Base-by-base conservation (phyloP, 2,797 vertebrate genomes). In the Siniperca scherzeri region DNA sequence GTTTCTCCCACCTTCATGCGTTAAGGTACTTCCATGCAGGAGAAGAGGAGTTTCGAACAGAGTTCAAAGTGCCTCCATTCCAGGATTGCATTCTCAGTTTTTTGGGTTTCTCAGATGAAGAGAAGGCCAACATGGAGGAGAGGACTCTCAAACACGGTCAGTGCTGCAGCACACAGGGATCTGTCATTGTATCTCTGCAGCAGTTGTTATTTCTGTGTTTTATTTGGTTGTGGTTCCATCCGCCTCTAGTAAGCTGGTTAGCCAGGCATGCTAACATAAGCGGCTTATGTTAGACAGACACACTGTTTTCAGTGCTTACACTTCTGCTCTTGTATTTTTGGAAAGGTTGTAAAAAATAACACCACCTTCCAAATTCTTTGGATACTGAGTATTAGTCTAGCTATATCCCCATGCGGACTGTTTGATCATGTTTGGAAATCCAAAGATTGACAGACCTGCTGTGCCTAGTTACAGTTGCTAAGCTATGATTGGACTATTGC, bases 31-130 rank as follows among this genome's bases (percentile, higher is more conserved):
- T 99, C 84, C 96, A 93, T 84, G 98, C 98, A 70, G 96, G 94
- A 69, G 92, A 94, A 48, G 98, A 99, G 62, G 95, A 95, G 17
- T 99, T 99, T 68, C 97, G 96, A 81, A 97, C 96, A 19, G 96
- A 97, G 84, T 99, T 97, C 93, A 99, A 99, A 95, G 98, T 99
- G 57, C 96, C 96, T 77, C 98, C 99, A 0, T 99, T 99, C 94
- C 98, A 99, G 94, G 98, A 98, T 89, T 99, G 98, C 75, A 80
- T 96, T 85, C 94, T 99, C 79, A 98, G 98, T 93, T 99, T 99
- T 91, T 83, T 97, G 90, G 98, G 99, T 40, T 99, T 99, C 92
- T 98, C 97, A 33, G 96, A 98, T 60, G 99, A 99, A 85, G 98
- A 99, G 16, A 97, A 96, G 93, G 91, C 91, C 67, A 98, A 96